Conservation (phyloP, 2,888 invertebrate species). For the Agapostemon virescens region DNA sequence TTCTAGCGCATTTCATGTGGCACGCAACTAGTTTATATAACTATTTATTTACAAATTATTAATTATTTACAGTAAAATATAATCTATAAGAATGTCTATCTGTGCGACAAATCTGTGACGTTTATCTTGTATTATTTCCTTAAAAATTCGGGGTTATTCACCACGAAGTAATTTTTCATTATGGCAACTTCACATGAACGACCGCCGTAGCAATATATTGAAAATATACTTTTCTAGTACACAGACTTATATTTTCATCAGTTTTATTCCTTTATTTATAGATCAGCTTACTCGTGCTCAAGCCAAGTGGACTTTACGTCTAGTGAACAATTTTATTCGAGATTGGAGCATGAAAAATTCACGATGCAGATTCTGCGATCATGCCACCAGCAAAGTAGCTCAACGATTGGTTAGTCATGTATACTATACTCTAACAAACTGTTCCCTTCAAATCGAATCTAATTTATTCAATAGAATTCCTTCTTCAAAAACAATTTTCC, state of each 20-base stretch:
- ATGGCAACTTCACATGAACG: too few relatives aligned
- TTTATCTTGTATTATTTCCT: too few relatives aligned
- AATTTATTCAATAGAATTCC: neutral
- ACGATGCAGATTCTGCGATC: conserved; percentile 47
- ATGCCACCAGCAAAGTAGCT: conserved; percentile 32
- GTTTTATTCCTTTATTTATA: conserved; percentile 26
- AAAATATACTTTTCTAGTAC: neutral
- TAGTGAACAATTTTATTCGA: conserved; percentile 55
- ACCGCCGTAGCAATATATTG: too few relatives aligned
- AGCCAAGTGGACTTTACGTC: conserved; percentile 35
- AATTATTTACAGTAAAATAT: too few relatives aligned
- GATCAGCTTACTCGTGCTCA: conserved; percentile 32
- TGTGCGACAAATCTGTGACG: too few relatives aligned
- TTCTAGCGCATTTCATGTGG: too few relatives aligned
- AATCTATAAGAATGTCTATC: too few relatives aligned
- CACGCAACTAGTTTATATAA: too few relatives aligned
- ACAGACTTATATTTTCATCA: conserved; percentile 17
- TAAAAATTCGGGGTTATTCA: too few relatives aligned
- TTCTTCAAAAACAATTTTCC: neutral
- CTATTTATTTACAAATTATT: too few relatives aligned
- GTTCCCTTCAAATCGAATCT: neutral
- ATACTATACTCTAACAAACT: neutral
- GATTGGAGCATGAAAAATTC: conserved; percentile 46
- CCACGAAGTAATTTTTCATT: too few relatives aligned
- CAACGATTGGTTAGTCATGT: conserved; percentile 38